phyloP scores from a whole-genome alignment of 2,113 vertebrate species.

The Amphilophus citrinellus region DNA sequence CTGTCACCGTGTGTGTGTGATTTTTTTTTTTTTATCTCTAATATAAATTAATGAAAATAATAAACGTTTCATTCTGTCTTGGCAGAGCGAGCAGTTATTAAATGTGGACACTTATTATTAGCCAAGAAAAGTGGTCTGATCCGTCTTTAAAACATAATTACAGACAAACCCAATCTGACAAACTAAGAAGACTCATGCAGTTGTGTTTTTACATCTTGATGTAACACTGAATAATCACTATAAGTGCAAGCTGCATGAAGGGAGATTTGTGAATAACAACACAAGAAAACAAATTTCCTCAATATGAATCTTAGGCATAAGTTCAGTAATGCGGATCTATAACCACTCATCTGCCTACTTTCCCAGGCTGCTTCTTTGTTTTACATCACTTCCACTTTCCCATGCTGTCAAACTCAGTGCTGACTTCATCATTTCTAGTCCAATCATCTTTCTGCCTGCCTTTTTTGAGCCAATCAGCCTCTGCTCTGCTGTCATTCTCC shows the following conservation, averaged over 20 bases:
- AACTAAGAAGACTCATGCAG: not conserved
- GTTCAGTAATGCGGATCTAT: too few relatives aligned
- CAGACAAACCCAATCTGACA: not conserved
- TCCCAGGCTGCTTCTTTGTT: too few relatives aligned
- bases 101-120: not conserved
- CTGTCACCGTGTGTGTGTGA: too few relatives aligned
- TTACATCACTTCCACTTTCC: too few relatives aligned
- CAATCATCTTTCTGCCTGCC: too few relatives aligned
- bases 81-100: not conserved
- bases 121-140: not conserved
- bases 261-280: rapidly evolving
- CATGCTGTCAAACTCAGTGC: too few relatives aligned
- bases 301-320: not conserved
- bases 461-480: too few relatives aligned
- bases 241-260: not conserved
- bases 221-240: not conserved
- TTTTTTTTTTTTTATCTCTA: not conserved
- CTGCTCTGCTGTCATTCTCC: too few relatives aligned
- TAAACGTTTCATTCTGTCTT: constrained; percentile 6
- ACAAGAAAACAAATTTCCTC: not conserved
- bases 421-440: too few relatives aligned
- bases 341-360: too few relatives aligned
- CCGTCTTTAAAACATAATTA: not conserved
- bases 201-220: not conserved
- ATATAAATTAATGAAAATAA: constrained; percentile 16